phyloP scores from a whole-genome alignment of 2,113 vertebrate genomes.

The Lates calcarifer region DNA sequence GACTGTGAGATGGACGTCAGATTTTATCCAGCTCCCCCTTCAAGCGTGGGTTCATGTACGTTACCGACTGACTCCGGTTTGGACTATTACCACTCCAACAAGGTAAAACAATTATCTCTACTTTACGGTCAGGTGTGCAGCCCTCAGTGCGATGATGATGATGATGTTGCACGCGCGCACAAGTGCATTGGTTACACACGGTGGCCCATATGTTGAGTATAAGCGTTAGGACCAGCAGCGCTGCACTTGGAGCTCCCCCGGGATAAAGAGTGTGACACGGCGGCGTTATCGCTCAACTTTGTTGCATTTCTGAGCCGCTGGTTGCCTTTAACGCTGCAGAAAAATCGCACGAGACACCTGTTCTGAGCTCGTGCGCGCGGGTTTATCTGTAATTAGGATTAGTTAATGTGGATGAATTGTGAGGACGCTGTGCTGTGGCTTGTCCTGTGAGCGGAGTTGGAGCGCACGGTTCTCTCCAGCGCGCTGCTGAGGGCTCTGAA shows the following conservation, averaged over 20 bases:
- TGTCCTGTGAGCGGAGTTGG: conserved; percentile 47
- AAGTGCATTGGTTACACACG: conserved; percentile 9
- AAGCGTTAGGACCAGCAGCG: too few species aligned
- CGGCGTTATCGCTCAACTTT: conserved; percentile 37
- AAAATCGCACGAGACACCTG: conserved; percentile 38
- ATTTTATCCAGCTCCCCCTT: conserved; percentile 95
- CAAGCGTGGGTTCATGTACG: conserved; percentile 93
- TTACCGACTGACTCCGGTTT: conserved; percentile 93
- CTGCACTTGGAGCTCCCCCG: conserved; percentile 44
- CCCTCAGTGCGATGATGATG: conserved; percentile 16
- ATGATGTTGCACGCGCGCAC: conserved; percentile 19
- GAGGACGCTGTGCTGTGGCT: not conserved
- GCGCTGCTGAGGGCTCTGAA: conserved; percentile 13
- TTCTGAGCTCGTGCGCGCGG: conserved; percentile 6
- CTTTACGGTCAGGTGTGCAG: conserved; percentile 40
- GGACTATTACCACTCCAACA: conserved; percentile 98
- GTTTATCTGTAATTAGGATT: conserved; percentile 17
- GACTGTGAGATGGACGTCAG: conserved; percentile 94
- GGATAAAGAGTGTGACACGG: conserved; percentile 14
- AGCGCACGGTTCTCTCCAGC: conserved; percentile 43
- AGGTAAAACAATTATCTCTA: conserved; percentile 87
- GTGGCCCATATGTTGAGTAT: too few species aligned
- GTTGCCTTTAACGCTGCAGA: not conserved
- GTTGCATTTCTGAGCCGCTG: not conserved
- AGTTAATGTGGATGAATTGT: conserved; percentile 3